phyloP scores from a whole-genome alignment of 2,113 vertebrate species.

The Shinisaurus crocodilurus region DNA sequence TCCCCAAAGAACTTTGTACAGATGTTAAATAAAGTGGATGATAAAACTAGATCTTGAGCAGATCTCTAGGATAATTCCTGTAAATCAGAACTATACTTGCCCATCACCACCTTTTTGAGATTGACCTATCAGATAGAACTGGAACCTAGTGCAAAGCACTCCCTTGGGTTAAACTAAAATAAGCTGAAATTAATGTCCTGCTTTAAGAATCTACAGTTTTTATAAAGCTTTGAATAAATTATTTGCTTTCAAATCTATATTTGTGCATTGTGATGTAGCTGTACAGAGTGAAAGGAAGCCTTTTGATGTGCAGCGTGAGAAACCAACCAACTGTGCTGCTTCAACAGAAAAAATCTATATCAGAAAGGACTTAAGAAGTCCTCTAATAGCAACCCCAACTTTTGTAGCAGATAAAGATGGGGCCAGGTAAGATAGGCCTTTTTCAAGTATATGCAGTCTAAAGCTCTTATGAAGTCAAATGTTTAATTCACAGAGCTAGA shows the following conservation, averaged over 20 bases:
- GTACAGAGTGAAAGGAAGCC: constrained; percentile 98
- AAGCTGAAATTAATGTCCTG: background rate
- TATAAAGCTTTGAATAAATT: background rate
- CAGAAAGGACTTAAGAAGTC: constrained; percentile 94
- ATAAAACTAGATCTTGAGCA: background rate
- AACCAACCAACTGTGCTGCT: constrained; percentile 95
- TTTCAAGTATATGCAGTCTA: background rate
- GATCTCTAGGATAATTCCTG: background rate
- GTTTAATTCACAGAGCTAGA: background rate
- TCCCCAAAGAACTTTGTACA: background rate
- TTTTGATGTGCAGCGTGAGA: constrained; percentile 94
- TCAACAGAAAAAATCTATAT: constrained; percentile 99
- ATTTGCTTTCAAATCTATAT: constrained; percentile 50
- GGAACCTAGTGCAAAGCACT: background rate
- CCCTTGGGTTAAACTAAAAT: background rate
- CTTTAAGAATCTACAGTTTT: constrained; percentile 16
- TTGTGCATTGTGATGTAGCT: constrained; percentile 78
- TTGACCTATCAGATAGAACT: background rate
- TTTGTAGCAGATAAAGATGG: constrained; percentile 95
- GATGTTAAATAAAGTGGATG: background rate
- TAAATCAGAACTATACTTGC: background rate
- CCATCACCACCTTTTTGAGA: background rate
- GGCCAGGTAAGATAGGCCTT: constrained; percentile 77
- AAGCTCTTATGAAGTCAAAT: background rate
- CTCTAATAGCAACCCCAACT: constrained; percentile 95